Conservation (phyloP, 2,113 vertebrate genomes). For the Dolichallabes microphthalmus region DNA sequence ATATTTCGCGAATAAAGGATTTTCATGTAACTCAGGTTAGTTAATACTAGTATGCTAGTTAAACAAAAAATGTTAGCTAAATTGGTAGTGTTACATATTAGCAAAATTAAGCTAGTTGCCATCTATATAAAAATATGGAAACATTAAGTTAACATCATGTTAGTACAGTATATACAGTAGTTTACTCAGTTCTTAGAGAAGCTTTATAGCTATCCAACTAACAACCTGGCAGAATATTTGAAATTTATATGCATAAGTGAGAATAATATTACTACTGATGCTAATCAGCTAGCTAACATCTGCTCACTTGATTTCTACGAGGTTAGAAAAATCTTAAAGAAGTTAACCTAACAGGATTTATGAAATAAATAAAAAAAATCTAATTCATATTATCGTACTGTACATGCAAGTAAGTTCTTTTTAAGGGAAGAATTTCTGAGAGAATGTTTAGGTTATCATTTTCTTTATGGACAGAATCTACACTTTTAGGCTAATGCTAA, state of each 20-base stretch:
- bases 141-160: background rate
- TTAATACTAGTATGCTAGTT: too few species aligned
- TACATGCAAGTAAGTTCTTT: too few species aligned
- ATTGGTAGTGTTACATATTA: too few species aligned
- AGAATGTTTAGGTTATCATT: too few species aligned
- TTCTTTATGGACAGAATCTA: background rate
- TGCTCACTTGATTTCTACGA: background rate
- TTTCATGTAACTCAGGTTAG: too few species aligned
- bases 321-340: background rate
- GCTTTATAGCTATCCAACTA: background rate
- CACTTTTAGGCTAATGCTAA: too few species aligned
- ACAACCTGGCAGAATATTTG: background rate
- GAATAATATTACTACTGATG: background rate
- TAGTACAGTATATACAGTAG: too few species aligned
- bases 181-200: background rate
- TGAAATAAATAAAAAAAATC: too few species aligned
- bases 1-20: too few species aligned
- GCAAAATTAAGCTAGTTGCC: too few species aligned
- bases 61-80: too few species aligned
- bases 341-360: background rate
- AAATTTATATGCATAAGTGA: background rate
- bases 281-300: background rate
- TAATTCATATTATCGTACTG: too few species aligned
- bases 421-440: background rate
- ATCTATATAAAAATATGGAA: background rate